A percentile compares a stretch with the other conserved stretches of the same genome.
Evolutionary conservation across 2,113 vertebrate genomes (phyloP).

Genomic region (Megalops atlanticus): DNA sequence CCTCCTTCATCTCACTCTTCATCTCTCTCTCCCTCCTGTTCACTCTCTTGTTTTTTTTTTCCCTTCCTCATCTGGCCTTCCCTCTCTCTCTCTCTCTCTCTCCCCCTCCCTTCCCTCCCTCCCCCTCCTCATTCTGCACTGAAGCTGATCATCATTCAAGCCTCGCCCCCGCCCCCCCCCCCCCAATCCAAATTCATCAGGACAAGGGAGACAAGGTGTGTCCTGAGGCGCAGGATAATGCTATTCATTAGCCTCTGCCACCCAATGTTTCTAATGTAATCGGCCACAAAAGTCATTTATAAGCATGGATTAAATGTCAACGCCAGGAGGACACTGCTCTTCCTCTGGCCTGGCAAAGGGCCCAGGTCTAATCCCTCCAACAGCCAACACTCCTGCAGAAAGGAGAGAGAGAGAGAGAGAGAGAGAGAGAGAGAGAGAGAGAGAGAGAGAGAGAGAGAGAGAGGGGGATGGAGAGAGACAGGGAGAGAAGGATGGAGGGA

Average conservation of each 20-base stretch:
- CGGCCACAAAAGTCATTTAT: not conserved
- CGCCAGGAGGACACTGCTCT: not conserved
- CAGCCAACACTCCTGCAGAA: too few species aligned
- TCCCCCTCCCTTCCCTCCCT: not conserved
- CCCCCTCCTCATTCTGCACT: not conserved
- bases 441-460: not conserved
- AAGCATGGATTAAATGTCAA: not conserved
- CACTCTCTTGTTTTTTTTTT: too few species aligned
- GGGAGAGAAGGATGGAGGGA: not conserved
- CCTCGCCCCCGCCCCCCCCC: not conserved
- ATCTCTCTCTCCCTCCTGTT: too few species aligned
- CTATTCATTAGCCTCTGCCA: not conserved
- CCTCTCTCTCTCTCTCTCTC: not conserved
- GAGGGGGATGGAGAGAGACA: not conserved
- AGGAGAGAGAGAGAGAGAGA: not conserved
- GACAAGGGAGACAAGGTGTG: not conserved
- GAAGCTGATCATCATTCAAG: too few species aligned
- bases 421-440: not conserved
- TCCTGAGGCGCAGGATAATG: not conserved
- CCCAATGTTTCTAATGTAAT: not conserved
- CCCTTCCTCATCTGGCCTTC: too few species aligned
- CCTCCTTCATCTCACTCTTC: too few species aligned
- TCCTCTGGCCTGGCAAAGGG: not conserved
- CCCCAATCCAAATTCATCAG: not conserved
- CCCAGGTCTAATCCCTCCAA: not conserved